phyloP scores from a whole-genome alignment of 2,113 vertebrate species.

The Stigmatopora argus region DNA sequence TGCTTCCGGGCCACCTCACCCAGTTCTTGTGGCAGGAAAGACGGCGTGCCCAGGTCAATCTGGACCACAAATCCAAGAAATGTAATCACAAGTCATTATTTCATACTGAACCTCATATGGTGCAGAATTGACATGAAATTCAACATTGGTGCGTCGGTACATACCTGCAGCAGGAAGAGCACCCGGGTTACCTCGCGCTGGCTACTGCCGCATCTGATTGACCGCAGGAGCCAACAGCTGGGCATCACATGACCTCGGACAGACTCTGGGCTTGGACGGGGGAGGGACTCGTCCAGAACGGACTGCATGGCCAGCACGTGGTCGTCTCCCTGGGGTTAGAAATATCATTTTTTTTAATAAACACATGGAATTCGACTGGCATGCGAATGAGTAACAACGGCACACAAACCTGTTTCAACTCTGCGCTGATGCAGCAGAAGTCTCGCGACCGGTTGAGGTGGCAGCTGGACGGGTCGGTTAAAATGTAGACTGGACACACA shows the following conservation, averaged over 20 bases:
- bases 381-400: not conserved
- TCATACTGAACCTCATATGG: no score
- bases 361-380: no score
- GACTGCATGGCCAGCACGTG: conserved; percentile 86
- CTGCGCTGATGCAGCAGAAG: conserved; percentile 92
- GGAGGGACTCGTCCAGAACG: conserved; percentile 85
- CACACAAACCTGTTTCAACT: conserved; percentile 82
- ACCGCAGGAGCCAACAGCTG: conserved; percentile 90
- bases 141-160: not conserved
- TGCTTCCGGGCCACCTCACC: conserved; percentile 75
- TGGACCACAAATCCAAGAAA: conserved; percentile 42
- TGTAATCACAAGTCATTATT: not conserved
- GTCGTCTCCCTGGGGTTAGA: conserved; percentile 70
- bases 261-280: conserved; percentile 78
- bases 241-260: conserved; percentile 91
- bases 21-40: conserved; percentile 74
- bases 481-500: conserved; percentile 79
- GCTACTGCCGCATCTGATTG: conserved; percentile 64
- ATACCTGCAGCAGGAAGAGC: conserved; percentile 86
- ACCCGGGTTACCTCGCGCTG: conserved; percentile 81
- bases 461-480: conserved; percentile 78
- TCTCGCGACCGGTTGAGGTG: conserved; percentile 87
- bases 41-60: conserved; percentile 87
- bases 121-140: not conserved
- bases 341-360: not conserved